Evolutionary conservation across 2,113 vertebrate genomes (phyloP).

Genomic region (Carlito syrichta): DNA sequence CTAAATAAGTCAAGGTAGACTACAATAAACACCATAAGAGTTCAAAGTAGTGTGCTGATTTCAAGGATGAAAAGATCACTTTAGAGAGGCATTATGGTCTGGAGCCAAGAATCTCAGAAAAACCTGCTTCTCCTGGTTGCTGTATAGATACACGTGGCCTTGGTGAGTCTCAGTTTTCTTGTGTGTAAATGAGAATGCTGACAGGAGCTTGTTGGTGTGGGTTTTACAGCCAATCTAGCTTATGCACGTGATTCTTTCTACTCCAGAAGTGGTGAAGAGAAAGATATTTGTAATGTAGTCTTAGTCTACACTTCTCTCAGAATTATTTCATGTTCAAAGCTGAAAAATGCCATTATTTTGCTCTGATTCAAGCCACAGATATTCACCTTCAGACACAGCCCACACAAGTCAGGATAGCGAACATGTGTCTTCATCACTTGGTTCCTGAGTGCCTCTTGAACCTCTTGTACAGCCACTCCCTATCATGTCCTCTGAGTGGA

Average conservation of each 20-base stretch:
- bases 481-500: background rate
- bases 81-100: background rate
- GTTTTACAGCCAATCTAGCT: background rate
- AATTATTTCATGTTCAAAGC: background rate
- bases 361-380: too few relatives aligned
- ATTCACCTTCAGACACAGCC: background rate
- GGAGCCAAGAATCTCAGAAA: too few relatives aligned
- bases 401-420: background rate
- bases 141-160: accelerated
- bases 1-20: background rate
- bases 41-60: background rate
- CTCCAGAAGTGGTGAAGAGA: background rate
- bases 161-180: background rate
- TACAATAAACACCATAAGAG: background rate
- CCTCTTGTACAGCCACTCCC: background rate
- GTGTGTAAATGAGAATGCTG: background rate
- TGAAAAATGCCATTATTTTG: background rate
- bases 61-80: background rate
- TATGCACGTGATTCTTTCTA: background rate
- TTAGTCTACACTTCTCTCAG: background rate
- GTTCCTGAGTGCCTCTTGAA: background rate
- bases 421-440: background rate
- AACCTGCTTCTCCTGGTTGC: background rate
- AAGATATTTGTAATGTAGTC: background rate
- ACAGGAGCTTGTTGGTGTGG: background rate